phyloP scores from a whole-genome alignment of 2,888 invertebrate genomes.

The Cinara cedri region DNA sequence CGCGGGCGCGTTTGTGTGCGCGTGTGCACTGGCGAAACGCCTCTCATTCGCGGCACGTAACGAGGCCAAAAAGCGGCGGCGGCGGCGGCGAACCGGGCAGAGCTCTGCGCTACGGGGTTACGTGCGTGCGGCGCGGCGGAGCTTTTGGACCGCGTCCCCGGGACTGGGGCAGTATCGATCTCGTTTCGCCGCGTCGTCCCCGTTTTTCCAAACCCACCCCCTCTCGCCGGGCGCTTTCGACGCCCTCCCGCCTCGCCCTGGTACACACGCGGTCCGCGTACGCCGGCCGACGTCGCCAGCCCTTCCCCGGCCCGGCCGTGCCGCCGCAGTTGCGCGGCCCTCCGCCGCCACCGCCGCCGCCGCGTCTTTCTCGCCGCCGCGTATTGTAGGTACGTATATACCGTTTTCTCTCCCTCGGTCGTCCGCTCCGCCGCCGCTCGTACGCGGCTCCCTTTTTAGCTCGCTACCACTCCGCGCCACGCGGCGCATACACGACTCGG shows the following conservation, averaged over 20 bases:
- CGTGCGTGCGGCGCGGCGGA: conserved; percentile 18
- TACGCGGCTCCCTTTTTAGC: background rate
- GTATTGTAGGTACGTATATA: no score
- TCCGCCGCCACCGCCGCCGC: no score
- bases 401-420: conserved; percentile 61
- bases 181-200: conserved; percentile 23
- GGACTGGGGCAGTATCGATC: conserved; percentile 56
- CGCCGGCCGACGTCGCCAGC: conserved; percentile 59
- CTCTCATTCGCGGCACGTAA: conserved; percentile 52
- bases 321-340: conserved; percentile 60
- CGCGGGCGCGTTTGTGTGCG: no score
- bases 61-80: conserved; percentile 54
- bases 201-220: conserved; percentile 41
- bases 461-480: background rate
- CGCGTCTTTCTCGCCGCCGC: conserved; percentile 58
- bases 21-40: background rate
- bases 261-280: no score
- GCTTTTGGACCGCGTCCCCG: conserved; percentile 56
- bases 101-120: conserved; percentile 1
- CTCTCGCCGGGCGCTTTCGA: conserved; percentile 59
- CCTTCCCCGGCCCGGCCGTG: conserved; percentile 61
- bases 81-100: conserved; percentile 35
- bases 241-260: conserved; percentile 17
- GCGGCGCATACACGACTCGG: no score
- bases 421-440: no score